Conservation (phyloP, 2,888 invertebrate species). For the Scaptomyza caliginosa region DNA sequence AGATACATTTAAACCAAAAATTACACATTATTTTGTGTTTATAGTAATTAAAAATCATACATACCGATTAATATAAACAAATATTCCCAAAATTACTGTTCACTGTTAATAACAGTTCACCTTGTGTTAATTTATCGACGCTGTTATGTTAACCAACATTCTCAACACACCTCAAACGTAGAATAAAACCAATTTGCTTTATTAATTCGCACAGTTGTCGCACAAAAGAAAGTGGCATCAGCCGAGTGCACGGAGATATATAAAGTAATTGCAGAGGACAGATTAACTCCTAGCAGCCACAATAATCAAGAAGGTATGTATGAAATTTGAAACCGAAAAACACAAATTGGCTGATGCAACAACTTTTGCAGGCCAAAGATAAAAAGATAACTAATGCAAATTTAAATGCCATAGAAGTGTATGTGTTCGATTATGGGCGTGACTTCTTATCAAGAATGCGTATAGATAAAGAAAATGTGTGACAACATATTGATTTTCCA, state of each 20-base stretch:
- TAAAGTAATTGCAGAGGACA: conserved; percentile 73
- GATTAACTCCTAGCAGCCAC: conserved; percentile 23
- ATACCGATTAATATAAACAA: background rate
- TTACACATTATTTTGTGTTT: background rate
- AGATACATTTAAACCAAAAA: conserved; percentile 5
- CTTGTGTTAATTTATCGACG: background rate
- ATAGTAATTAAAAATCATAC: background rate
- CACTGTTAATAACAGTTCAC: background rate
- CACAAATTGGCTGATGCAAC: conserved; percentile 55
- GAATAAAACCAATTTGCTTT: conserved; percentile 11
- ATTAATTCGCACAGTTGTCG: conserved; percentile 28
- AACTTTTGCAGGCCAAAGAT: conserved; percentile 2
- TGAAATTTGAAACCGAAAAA: conserved; percentile 4
- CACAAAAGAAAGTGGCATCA: conserved; percentile 16
- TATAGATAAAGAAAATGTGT: conserved; percentile 30
- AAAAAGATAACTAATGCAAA: background rate
- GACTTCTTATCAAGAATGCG: conserved; percentile 39
- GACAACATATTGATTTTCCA: conserved; percentile 54
- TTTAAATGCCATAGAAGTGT: background rate
- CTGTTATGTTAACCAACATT: conserved; percentile 14
- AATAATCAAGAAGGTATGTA: conserved; percentile 49
- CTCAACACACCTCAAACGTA: background rate
- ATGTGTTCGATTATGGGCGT: background rate
- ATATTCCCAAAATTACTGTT: background rate
- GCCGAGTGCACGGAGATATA: conserved; percentile 59